Percentiles rank a stretch among this genome's conserved stretches.
Evolutionary conservation across 2,797 vertebrate genomes (phyloP).

Genomic region (Sebastes matsubarae): DNA sequence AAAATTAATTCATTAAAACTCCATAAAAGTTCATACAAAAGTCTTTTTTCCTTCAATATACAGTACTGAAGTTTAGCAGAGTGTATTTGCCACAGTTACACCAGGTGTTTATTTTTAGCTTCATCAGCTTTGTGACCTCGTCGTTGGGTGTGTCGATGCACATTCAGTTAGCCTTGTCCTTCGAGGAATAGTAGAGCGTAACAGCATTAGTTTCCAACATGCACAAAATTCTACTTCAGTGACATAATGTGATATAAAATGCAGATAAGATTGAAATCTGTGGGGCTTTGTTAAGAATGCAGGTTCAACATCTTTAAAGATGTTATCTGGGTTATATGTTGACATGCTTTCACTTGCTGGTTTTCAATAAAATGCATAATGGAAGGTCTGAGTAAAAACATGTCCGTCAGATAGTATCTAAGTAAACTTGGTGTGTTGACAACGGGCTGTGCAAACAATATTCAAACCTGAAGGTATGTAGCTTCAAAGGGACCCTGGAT

Average conservation of each 20-base stretch:
- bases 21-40: not conserved
- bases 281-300: not conserved
- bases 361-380: not conserved
- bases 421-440: not conserved
- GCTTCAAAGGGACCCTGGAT: not conserved
- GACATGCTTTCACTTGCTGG: not conserved
- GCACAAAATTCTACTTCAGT: not conserved
- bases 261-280: not conserved
- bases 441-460: not conserved
- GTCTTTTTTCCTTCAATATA: not conserved
- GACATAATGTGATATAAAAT: not conserved
- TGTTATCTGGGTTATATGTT: not conserved
- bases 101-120: not conserved
- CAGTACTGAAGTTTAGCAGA: not conserved
- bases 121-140: not conserved
- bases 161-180: not conserved
- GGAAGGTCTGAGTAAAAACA: too few species aligned
- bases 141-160: not conserved
- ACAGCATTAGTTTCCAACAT: not conserved
- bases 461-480: not conserved
- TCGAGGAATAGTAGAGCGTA: not conserved
- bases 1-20: not conserved
- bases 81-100: not conserved
- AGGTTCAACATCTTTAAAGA: not conserved
- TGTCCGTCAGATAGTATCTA: not conserved